These are phyloP conservation scores for Neotoxoptera formosana DNA, from an alignment of 1,140 invertebrate genomes.

Conservation along the genomic window DNA sequence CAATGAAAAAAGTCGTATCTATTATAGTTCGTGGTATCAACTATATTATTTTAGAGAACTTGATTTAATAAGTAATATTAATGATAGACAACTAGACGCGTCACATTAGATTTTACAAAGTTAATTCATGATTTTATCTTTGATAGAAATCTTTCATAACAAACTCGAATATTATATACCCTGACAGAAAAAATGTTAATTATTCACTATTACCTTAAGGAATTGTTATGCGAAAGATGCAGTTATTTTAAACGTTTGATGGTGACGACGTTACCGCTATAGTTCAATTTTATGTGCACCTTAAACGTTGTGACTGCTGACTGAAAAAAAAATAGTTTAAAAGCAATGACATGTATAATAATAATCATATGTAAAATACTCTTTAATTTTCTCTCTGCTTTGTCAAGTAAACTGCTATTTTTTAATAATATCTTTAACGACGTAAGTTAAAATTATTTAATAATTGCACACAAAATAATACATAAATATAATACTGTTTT, in stretches of 20 bases:
- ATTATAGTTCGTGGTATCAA: no score
- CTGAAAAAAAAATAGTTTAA: neutral
- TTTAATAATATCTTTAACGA: neutral
- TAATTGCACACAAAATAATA: neutral
- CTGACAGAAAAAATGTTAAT: neutral
- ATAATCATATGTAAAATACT: neutral
- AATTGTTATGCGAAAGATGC: neutral
- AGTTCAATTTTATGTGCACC: neutral
- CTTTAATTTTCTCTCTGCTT: neutral
- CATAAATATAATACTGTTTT: no score
- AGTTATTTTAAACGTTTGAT: neutral
- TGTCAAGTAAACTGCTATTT: neutral
- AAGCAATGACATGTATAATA: neutral
- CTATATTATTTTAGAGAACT: no score
- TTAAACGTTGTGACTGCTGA: neutral
- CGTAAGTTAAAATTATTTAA: neutral
- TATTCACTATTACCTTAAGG: neutral
- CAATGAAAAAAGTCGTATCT: no score
- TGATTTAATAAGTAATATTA: no score
- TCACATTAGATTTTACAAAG: neutral
- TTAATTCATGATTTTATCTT: neutral
- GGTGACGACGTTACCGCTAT: neutral
- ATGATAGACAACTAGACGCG: no score
- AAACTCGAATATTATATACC: neutral
- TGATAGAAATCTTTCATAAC: neutral